These are phyloP conservation scores for Stenoptilia bipunctidactyla DNA, from an alignment of 2,888 invertebrate species.

Conservation along the genomic window DNA sequence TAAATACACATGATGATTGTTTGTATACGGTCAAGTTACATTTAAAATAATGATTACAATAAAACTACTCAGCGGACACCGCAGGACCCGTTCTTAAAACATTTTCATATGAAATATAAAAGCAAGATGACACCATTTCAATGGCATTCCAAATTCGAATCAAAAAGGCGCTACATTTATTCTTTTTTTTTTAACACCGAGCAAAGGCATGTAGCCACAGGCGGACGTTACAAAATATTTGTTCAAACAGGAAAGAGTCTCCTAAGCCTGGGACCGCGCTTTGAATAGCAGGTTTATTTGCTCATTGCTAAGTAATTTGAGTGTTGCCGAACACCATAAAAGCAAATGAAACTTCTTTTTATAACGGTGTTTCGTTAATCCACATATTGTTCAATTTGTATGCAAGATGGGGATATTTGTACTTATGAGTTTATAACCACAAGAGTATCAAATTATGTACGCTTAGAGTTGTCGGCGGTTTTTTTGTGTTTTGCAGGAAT, in stretches of 20 bases:
- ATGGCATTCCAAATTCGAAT: not conserved
- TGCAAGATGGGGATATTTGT: too few relatives aligned
- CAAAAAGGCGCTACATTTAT: conserved; percentile 2
- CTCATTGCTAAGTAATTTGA: conserved; percentile 38
- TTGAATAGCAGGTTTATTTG: conserved; percentile 27
- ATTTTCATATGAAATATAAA: conserved; percentile 1
- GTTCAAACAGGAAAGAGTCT: conserved; percentile 39
- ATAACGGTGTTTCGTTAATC: conserved; percentile 2
- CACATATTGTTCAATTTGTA: not conserved
- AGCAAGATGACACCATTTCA: conserved; percentile 3
- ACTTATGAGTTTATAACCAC: too few relatives aligned
- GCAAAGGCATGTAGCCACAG: conserved; percentile 13
- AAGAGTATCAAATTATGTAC: too few relatives aligned
- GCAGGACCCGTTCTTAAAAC: too few relatives aligned
- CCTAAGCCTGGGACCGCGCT: conserved; percentile 13
- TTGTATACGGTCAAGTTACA: too few relatives aligned
- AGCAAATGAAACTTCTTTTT: conserved; percentile 10
- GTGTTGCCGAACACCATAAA: conserved; percentile 16
- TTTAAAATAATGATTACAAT: too few relatives aligned
- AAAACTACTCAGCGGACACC: too few relatives aligned
- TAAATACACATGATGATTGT: too few relatives aligned
- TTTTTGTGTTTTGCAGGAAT: too few relatives aligned
- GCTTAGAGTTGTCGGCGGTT: too few relatives aligned
- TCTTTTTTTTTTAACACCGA: conserved; percentile 6
- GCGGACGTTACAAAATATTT: conserved; percentile 31